Conservation (phyloP, 2,797 vertebrate genomes). For the Oreochromis grahami region DNA sequence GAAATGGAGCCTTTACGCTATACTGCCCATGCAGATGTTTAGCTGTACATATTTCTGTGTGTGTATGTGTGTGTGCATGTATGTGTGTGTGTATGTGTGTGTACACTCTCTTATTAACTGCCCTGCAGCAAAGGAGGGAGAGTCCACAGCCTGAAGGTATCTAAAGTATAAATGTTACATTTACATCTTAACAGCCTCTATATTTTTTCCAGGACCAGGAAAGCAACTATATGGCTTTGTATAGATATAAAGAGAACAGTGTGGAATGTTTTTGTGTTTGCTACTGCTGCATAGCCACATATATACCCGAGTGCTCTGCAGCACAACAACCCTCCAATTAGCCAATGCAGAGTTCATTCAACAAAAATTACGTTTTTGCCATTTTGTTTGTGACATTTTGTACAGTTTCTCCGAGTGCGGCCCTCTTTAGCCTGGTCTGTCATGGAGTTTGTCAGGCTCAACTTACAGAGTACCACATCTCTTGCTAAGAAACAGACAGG, state of each 20-base stretch:
- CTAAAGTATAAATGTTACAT: not conserved
- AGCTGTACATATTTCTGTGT: constrained; percentile 34
- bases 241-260: not conserved
- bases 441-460: constrained; percentile 35
- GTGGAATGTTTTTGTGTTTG: not conserved
- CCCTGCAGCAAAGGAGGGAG: not conserved
- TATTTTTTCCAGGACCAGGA: not conserved
- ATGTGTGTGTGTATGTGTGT: not conserved
- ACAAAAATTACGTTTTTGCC: constrained; percentile 22
- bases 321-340: constrained; percentile 33
- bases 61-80: not conserved
- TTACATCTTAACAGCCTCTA: not conserved
- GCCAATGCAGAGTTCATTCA: constrained; percentile 14
- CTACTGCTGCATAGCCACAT: not conserved
- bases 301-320: not conserved
- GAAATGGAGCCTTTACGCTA: constrained; percentile 76
- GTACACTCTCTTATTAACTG: constrained; percentile 19
- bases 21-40: constrained; percentile 72
- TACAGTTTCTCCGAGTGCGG: constrained; percentile 15
- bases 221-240: not conserved
- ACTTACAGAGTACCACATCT: constrained; percentile 18
- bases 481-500: constrained; percentile 19
- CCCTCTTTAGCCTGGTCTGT: constrained; percentile 35
- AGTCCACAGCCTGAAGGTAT: not conserved
- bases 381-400: constrained; percentile 37